Conservation (phyloP, 2,113 vertebrate species). For the Damaliscus lunatus region DNA sequence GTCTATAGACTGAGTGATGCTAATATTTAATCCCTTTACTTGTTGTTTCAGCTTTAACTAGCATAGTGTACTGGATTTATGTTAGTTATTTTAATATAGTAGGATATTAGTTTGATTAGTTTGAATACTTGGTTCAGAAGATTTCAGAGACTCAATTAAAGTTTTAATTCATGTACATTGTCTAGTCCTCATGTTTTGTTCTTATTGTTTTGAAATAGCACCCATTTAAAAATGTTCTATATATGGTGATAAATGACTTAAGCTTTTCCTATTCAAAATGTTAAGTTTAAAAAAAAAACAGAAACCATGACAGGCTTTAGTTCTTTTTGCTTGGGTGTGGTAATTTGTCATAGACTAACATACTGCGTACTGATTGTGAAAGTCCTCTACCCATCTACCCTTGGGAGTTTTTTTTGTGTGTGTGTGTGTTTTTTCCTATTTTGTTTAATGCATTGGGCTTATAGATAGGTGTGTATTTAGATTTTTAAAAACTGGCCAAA, state of each 20-base stretch:
- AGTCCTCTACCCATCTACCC: background rate
- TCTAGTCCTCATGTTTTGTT: background rate
- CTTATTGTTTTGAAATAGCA: slow-evolving; percentile 18
- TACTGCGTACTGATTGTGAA: background rate
- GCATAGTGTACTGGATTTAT: background rate
- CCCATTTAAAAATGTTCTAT: background rate
- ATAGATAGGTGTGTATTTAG: background rate
- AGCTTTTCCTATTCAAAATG: background rate
- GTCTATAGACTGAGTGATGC: background rate
- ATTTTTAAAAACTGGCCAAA: background rate
- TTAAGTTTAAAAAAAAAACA: slow-evolving; percentile 11
- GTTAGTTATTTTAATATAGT: background rate
- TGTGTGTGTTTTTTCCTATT: background rate
- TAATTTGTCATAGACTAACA: background rate
- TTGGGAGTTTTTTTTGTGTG: background rate
- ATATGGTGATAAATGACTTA: background rate
- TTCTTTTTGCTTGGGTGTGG: background rate
- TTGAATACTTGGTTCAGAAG: background rate
- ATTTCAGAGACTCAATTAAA: slow-evolving; percentile 21
- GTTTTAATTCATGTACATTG: background rate
- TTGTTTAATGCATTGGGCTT: background rate
- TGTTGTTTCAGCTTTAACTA: slow-evolving; percentile 21
- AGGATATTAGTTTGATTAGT: slow-evolving; percentile 11
- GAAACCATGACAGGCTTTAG: background rate
- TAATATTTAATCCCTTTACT: background rate